Evolutionary conservation across 2,797 vertebrate species (phyloP).

Genomic region (Coilia nasus): DNA sequence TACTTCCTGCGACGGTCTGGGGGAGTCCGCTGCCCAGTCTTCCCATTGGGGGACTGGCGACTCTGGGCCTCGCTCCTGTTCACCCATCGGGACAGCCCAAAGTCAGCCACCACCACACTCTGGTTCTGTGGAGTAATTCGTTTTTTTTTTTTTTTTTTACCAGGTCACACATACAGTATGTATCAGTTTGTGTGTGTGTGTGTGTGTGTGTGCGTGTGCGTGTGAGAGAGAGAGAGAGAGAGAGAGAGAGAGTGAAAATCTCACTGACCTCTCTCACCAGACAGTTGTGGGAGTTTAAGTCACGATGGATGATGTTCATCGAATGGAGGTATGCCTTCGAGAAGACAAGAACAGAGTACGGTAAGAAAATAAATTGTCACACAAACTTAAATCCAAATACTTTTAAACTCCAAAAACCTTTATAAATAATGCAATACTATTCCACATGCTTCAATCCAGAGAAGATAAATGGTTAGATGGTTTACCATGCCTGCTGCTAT

Average conservation of each 20-base stretch:
- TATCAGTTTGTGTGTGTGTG: background rate
- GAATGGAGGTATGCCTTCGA: conserved; percentile 95
- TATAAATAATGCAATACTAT: background rate
- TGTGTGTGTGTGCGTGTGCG: too few relatives aligned
- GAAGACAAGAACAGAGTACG: conserved; percentile 36
- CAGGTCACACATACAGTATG: background rate
- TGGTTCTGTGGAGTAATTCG: conserved; percentile 78
- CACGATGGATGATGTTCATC: conserved; percentile 97
- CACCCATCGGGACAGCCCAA: conserved; percentile 90
- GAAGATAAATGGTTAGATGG: background rate
- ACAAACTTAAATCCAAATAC: background rate
- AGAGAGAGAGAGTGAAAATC: background rate
- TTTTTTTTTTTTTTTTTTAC: background rate
- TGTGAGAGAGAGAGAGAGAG: too few relatives aligned
- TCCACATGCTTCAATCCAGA: background rate
- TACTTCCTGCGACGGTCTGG: conserved; percentile 90
- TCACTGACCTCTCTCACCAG: conserved; percentile 90
- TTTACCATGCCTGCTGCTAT: conserved; percentile 94
- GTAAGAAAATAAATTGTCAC: background rate
- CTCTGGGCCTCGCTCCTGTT: conserved; percentile 81
- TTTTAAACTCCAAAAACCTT: background rate
- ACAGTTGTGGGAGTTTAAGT: conserved; percentile 97
- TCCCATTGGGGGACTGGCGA: conserved; percentile 64
- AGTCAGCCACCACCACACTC: conserved; percentile 94
- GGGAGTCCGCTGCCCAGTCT: conserved; percentile 80